Evolutionary conservation across 2,113 vertebrate species (phyloP), one percentile per base, ranked within the genome.

Genomic region (Coptodon bakossiorum): DNA sequence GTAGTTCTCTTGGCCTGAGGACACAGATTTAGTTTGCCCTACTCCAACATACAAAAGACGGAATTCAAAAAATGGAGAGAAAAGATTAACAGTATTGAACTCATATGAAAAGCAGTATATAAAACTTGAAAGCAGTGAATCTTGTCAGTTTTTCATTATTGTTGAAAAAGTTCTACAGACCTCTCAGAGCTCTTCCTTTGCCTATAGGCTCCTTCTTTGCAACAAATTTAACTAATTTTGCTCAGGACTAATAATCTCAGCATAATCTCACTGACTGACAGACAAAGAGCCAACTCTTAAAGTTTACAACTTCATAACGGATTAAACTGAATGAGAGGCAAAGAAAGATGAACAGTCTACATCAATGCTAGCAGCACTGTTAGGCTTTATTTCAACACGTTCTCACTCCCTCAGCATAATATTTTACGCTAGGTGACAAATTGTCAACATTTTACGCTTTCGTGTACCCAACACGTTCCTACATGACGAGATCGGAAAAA

Each of bases 401-500:
- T 61, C 2, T 61, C 8, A 61, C 5, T 61, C 29, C 57, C 8
- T 61, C 19, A 61, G 57, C 57, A 61, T 61, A 34, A 61, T 34
- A 61, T 61, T 61, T 61, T 34, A 6, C 3, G 3, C 16, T 19
- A 61, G 16, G 16, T 61, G 16, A 34, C 57, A 61, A 61, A 61
- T 34, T 3, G 1, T 34, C 57, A 61, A 61, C 29, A 61, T 61
- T 61, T 61, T 61, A 61, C 3, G 3, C 29, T 1, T 61, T 61
- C 5, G 2, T 29, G 29, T 34, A 19, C 29, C 5, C 57, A 61
- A 61, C 57, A 34, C 1, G 3, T 59, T 59, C 24, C 56, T 59
- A 59, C 13, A 29, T 59, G 24, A 59, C 1, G 2, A 59, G 2
- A 59, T 59, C 0, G 0, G 24, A 2, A 16, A 59, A 59, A 59